Evolutionary conservation across 2,888 invertebrate genomes (phyloP).

Genomic region (Mimumesa dahlbomi): DNA sequence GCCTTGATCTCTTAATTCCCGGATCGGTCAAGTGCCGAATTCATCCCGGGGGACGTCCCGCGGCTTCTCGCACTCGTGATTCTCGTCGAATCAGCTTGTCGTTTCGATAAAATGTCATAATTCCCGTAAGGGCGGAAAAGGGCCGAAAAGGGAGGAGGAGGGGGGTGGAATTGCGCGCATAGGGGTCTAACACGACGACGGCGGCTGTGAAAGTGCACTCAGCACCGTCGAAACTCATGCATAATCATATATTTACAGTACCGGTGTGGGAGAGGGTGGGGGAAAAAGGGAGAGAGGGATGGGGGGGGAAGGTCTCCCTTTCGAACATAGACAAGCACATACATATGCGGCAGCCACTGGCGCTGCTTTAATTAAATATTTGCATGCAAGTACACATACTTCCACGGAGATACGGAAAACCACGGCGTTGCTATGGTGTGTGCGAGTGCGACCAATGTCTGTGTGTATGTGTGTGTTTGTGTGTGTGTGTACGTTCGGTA

Average conservation of each 20-base stretch:
- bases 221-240: constrained; percentile 73
- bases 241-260: constrained; percentile 78
- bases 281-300: too few species aligned
- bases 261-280: too few species aligned
- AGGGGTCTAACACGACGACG: constrained; percentile 48
- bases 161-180: too few species aligned
- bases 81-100: constrained; percentile 39
- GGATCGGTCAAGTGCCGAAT: too few species aligned
- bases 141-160: too few species aligned
- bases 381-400: constrained; percentile 66
- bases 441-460: background rate
- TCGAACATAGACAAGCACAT: constrained; percentile 47
- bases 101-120: constrained; percentile 62
- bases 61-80: constrained; percentile 2
- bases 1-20: too few species aligned
- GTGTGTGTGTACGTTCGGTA: background rate
- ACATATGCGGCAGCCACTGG: constrained; percentile 62
- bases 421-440: constrained; percentile 3
- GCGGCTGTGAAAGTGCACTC: constrained; percentile 73
- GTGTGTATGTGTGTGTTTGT: too few species aligned
- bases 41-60: too few species aligned
- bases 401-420: constrained; percentile 31
- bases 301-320: too few species aligned
- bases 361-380: constrained; percentile 76
- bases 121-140: constrained; percentile 52